Evolutionary conservation across 2,113 vertebrate species (phyloP).

Genomic region (Brachyistius frenatus): DNA sequence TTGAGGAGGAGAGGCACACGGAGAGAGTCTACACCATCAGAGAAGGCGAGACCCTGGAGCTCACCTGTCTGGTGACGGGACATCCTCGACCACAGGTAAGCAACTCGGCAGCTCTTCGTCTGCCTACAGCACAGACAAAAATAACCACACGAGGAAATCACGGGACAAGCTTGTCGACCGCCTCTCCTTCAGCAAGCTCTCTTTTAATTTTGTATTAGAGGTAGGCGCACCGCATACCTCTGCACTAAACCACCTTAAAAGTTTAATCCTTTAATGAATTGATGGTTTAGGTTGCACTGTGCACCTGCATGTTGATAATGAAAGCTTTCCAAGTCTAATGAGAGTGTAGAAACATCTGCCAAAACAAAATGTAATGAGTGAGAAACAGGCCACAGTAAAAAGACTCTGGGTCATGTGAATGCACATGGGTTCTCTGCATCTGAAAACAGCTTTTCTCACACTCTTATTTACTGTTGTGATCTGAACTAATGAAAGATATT

Average conservation of each 20-base stretch:
- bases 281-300: constrained; percentile 66
- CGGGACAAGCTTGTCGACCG: too few species aligned
- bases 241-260: constrained; percentile 70
- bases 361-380: constrained; percentile 55
- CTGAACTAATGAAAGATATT: constrained; percentile 52
- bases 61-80: constrained; percentile 95
- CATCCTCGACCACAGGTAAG: constrained; percentile 96
- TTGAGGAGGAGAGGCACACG: constrained; percentile 96
- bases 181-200: background rate
- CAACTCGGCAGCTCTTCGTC: rapidly evolving
- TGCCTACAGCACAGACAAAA: background rate
- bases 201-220: too few species aligned
- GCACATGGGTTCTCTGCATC: constrained; percentile 43
- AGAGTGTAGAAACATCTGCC: constrained; percentile 66
- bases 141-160: background rate
- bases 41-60: constrained; percentile 95
- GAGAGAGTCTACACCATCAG: constrained; percentile 97
- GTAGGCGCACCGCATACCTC: constrained; percentile 21
- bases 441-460: constrained; percentile 12
- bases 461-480: constrained; percentile 48
- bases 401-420: constrained; percentile 51
- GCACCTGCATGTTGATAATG: constrained; percentile 69
- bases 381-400: constrained; percentile 46
- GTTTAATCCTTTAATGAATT: constrained; percentile 75
- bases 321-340: constrained; percentile 64